Conservation (phyloP, 2,888 invertebrate species). For the Synergus gifuensis region DNA sequence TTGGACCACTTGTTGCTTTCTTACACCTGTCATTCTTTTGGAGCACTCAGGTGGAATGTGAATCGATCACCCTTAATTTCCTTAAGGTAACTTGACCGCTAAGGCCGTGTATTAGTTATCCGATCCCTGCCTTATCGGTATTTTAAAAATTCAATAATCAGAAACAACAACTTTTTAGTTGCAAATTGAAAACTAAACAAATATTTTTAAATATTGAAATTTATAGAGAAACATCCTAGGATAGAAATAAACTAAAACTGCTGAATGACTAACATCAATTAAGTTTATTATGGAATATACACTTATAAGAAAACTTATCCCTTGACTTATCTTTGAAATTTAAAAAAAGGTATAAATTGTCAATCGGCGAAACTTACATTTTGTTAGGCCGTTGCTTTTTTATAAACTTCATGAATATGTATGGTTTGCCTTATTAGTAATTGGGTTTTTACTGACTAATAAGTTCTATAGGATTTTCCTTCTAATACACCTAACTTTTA, state of each 20-base stretch:
- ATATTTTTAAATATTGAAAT: not conserved
- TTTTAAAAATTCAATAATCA: too few relatives aligned
- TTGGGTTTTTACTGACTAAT: not conserved
- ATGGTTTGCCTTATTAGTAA: too few relatives aligned
- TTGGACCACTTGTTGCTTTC: too few relatives aligned
- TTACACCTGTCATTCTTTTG: too few relatives aligned
- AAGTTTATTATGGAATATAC: conserved; percentile 23
- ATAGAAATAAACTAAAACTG: not conserved
- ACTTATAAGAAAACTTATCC: not conserved
- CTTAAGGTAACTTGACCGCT: too few relatives aligned
- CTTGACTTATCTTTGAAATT: not conserved
- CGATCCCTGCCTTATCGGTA: too few relatives aligned
- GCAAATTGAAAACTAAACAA: too few relatives aligned
- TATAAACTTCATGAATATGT: too few relatives aligned
- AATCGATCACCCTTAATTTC: too few relatives aligned
- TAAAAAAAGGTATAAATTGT: not conserved
- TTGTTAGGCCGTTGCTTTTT: not conserved
- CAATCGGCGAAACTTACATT: conserved; percentile 1
- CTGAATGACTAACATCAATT: not conserved
- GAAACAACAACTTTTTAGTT: not conserved
- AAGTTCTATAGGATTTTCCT: not conserved
- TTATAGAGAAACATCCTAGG: not conserved
- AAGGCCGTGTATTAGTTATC: too few relatives aligned
- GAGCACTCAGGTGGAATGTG: too few relatives aligned
- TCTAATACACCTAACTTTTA: not conserved